phyloP scores from a whole-genome alignment of 2,888 invertebrate genomes.

The Agrochola macilenta region DNA sequence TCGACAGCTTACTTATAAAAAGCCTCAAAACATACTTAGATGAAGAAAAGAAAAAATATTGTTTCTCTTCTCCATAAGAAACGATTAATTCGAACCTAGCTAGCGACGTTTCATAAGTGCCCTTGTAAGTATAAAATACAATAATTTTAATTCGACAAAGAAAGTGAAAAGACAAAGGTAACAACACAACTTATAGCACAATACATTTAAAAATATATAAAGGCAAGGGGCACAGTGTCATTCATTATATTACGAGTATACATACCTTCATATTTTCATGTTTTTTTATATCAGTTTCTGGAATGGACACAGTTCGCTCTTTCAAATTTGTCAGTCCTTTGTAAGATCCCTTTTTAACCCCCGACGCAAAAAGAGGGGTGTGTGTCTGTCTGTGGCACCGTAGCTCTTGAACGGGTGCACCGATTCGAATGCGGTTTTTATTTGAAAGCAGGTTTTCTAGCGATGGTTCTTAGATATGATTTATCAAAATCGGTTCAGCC shows the following conservation, averaged over 20 bases:
- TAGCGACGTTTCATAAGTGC: background rate
- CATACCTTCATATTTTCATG: background rate
- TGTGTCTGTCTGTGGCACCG: no score
- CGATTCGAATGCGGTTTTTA: no score
- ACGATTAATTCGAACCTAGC: background rate
- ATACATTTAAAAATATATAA: background rate
- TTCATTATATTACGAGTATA: background rate
- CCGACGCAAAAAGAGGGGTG: no score
- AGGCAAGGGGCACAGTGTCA: background rate
- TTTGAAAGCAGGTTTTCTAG: no score
- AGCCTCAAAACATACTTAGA: background rate
- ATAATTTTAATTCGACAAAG: background rate
- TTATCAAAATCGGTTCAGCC: no score
- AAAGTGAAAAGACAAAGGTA: background rate
- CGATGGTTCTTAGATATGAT: no score
- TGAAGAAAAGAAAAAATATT: background rate
- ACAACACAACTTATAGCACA: background rate
- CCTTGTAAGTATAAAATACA: background rate
- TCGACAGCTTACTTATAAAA: background rate
- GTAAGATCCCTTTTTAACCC: background rate
- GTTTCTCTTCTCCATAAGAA: no score
- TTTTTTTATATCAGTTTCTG: background rate
- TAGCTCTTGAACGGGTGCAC: no score
- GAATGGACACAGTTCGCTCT: background rate
- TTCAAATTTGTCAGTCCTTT: constrained; percentile 6